Evolutionary conservation across 2,113 vertebrate species (phyloP).

Genomic region (Limanda limanda): DNA sequence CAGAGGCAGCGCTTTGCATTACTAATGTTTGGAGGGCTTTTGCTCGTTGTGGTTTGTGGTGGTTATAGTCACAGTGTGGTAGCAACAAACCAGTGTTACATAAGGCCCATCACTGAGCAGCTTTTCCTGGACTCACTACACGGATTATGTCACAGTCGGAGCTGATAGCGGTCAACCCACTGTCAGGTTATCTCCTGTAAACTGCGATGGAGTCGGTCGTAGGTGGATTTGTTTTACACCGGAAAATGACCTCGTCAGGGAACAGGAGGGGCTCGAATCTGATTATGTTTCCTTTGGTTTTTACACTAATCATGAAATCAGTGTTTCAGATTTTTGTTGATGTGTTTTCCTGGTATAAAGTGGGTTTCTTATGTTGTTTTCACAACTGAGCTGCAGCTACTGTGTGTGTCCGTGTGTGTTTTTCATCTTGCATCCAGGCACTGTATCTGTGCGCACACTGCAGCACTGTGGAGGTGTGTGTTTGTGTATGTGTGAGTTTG

Average conservation of each 20-base stretch:
- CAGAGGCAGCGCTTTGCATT: slow-evolving; percentile 39
- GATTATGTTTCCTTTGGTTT: background rate
- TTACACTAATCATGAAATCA: slow-evolving; percentile 20
- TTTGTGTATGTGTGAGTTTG: slow-evolving; percentile 74
- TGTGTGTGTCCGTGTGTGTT: slow-evolving; percentile 43
- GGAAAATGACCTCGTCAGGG: slow-evolving; percentile 8
- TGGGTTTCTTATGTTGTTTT: slow-evolving; percentile 21
- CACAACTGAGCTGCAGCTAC: slow-evolving; percentile 35
- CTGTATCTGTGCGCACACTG: slow-evolving; percentile 71
- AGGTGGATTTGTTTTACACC: background rate
- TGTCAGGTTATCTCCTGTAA: background rate
- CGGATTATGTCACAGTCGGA: slow-evolving; percentile 47
- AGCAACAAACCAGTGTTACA: slow-evolving; percentile 61
- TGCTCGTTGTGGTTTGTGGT: slow-evolving; percentile 47
- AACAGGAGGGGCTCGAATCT: slow-evolving; percentile 8
- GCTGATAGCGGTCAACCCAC: slow-evolving; percentile 10
- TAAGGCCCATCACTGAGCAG: slow-evolving; percentile 50
- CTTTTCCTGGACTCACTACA: slow-evolving; percentile 30
- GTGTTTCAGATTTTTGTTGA: slow-evolving; percentile 20
- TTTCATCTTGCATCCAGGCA: slow-evolving; percentile 54
- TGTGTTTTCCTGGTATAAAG: background rate
- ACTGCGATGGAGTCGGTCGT: background rate
- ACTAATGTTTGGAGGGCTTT: slow-evolving; percentile 58
- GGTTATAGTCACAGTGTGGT: slow-evolving; percentile 56
- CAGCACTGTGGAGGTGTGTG: slow-evolving; percentile 80